Evolutionary conservation across 2,888 invertebrate genomes (phyloP).

Genomic region (Mermis nigrescens): DNA sequence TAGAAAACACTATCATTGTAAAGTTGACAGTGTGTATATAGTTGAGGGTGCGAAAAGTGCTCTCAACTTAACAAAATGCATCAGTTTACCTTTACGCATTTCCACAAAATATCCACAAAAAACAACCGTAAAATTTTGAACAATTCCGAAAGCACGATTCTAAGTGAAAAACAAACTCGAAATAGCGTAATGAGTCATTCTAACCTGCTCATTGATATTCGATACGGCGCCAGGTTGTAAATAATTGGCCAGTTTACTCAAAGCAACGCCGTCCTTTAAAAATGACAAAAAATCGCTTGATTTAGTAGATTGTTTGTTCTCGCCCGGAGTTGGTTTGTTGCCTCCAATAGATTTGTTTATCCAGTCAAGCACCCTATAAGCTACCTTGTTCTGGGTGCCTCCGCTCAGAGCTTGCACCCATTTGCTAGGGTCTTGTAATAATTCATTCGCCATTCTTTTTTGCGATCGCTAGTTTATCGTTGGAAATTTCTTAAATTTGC

Average conservation of each 20-base stretch:
- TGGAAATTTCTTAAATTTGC: too few relatives aligned
- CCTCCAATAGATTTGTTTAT: background rate
- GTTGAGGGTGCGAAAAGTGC: too few relatives aligned
- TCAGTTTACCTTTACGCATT: too few relatives aligned
- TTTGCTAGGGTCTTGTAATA: background rate
- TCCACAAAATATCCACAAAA: too few relatives aligned
- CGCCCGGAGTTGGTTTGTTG: conserved; percentile 1
- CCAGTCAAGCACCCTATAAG: background rate
- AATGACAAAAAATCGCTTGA: conserved; percentile 2
- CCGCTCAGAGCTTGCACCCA: background rate
- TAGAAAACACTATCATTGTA: too few relatives aligned
- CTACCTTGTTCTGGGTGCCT: background rate
- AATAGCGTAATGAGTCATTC: too few relatives aligned
- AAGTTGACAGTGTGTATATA: too few relatives aligned
- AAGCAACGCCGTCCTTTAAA: conserved; percentile 3
- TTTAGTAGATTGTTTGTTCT: background rate
- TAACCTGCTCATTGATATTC: background rate
- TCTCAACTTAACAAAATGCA: too few relatives aligned
- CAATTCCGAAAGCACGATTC: too few relatives aligned
- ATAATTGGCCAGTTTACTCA: conserved; percentile 4
- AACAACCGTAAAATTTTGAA: too few relatives aligned
- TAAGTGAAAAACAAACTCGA: too few relatives aligned
- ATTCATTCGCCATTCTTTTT: background rate
- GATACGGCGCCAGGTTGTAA: conserved; percentile 1
- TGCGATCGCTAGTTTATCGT: too few relatives aligned